phyloP scores from a whole-genome alignment of 1,140 invertebrate species.

The Drosophila chauvacae region DNA sequence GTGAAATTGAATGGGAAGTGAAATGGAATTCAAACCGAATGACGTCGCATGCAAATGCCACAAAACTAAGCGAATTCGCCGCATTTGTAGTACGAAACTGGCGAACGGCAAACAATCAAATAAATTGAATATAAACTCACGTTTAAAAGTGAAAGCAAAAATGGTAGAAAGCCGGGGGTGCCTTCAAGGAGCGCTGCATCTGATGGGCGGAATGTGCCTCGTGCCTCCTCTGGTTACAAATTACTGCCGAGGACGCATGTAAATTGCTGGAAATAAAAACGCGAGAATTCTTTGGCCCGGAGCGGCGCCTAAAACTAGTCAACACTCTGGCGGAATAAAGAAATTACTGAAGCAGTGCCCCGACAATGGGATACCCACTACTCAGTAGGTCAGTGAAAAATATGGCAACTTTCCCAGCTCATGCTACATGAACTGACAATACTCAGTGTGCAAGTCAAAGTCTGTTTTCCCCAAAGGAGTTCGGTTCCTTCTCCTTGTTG shows the following conservation, averaged over 20 bases:
- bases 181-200: constrained; percentile 34
- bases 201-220: constrained; percentile 18
- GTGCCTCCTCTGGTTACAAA: constrained; percentile 59
- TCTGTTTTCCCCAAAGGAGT: not conserved
- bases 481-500: not conserved
- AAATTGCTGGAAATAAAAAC: constrained; percentile 62
- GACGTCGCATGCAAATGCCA: constrained; percentile 62
- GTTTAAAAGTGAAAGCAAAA: constrained; percentile 67
- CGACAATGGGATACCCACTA: constrained; percentile 8
- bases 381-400: not conserved
- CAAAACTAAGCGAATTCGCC: constrained; percentile 31
- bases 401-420: not conserved
- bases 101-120: constrained; percentile 45
- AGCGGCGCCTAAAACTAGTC: constrained; percentile 68
- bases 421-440: not conserved
- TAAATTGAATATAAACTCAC: constrained; percentile 78
- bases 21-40: constrained; percentile 51
- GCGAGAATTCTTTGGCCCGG: constrained; percentile 23
- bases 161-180: constrained; percentile 15
- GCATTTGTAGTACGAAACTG: constrained; percentile 43
- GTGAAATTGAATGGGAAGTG: constrained; percentile 57
- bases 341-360: not conserved
- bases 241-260: constrained; percentile 65
- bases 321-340: constrained; percentile 44
- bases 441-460: not conserved